Evolutionary conservation across 2,797 vertebrate species (phyloP).

Genomic region (Ficedula albicollis): DNA sequence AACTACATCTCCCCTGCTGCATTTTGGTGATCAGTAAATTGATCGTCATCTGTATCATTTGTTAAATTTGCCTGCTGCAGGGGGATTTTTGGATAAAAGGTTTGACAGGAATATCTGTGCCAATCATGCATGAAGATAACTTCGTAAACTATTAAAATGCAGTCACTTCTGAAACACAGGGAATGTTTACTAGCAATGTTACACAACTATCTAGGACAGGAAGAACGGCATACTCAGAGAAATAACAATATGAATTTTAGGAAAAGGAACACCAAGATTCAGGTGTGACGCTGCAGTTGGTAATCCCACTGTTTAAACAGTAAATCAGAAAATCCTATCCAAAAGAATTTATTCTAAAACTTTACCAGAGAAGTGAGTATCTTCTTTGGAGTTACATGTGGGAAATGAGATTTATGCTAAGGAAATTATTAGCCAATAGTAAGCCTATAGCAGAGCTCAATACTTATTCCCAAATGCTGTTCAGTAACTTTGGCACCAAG

Average conservation of each 20-base stretch:
- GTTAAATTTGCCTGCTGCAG: neutral
- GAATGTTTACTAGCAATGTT: neutral
- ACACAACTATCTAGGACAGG: neutral
- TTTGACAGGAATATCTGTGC: conserved; percentile 30
- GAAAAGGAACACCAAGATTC: neutral
- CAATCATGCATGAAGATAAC: neutral
- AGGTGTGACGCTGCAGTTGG: neutral
- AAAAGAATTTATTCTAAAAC: neutral
- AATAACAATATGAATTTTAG: neutral
- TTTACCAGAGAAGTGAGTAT: neutral
- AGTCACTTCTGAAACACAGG: neutral
- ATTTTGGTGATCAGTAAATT: conserved; percentile 2
- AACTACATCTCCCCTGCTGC: neutral
- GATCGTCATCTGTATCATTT: neutral
- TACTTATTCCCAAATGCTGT: neutral
- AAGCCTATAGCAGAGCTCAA: neutral
- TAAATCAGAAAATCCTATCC: neutral
- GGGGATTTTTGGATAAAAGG: neutral
- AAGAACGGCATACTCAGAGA: neutral
- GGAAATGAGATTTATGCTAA: neutral
- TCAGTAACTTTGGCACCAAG: neutral
- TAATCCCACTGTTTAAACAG: neutral
- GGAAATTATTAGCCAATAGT: neutral
- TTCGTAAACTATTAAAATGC: neutral
- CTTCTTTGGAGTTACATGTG: neutral